phyloP scores from a whole-genome alignment of 2,888 invertebrate genomes.

The Acrobeloides nanus region DNA sequence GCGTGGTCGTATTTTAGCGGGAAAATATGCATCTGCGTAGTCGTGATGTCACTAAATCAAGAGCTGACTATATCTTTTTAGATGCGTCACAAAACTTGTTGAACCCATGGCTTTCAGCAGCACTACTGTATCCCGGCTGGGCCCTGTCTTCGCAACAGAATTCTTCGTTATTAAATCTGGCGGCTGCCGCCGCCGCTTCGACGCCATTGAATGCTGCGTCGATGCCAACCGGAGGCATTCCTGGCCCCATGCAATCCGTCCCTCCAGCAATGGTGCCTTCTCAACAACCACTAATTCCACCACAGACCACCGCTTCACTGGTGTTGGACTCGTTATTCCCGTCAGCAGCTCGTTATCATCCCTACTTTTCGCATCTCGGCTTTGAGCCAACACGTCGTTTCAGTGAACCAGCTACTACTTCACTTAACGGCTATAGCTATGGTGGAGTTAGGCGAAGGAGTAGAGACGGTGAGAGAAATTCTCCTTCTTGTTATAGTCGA shows the following conservation, averaged over 20 bases:
- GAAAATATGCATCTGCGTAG: neutral
- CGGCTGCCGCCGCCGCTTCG: constrained; percentile 9
- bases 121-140: constrained; percentile 19
- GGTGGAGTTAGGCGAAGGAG: constrained; percentile 15
- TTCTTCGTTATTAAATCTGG: constrained; percentile 9
- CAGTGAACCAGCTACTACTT: constrained; percentile 24
- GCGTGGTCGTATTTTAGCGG: too few relatives aligned
- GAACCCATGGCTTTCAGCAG: constrained; percentile 34
- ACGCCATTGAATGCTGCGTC: constrained; percentile 3
- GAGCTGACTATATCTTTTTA: too few relatives aligned
- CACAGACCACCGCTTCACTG: constrained; percentile 12
- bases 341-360: constrained; percentile 16
- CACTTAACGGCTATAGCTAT: constrained; percentile 7
- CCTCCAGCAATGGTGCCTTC: constrained; percentile 14
- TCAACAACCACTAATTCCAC: neutral
- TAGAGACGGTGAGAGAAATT: constrained; percentile 14
- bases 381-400: constrained; percentile 20
- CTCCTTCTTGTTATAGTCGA: too few relatives aligned
- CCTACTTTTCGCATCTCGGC: constrained; percentile 12
- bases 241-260: constrained; percentile 4
- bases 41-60: neutral
- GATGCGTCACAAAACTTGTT: constrained; percentile 16
- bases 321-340: constrained; percentile 20
- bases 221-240: constrained; percentile 5
- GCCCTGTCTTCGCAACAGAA: constrained; percentile 9